These are phyloP conservation scores for Saturnia pavonia DNA, from an alignment of 2,888 invertebrate species.

Conservation along the genomic window DNA sequence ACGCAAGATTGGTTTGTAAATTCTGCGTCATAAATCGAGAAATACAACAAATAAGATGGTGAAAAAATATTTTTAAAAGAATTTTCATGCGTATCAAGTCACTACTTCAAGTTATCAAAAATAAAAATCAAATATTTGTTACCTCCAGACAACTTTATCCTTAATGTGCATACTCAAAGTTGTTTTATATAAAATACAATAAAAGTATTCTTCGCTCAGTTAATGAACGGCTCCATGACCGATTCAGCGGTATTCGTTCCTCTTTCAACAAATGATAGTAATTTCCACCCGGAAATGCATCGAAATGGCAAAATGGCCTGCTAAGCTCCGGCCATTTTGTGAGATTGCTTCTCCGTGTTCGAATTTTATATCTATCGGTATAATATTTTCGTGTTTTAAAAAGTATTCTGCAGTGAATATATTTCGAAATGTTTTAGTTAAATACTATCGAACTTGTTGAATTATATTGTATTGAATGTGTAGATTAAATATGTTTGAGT, in stretches of 20 bases:
- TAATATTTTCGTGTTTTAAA: conserved; percentile 41
- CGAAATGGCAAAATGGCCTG: conserved; percentile 75
- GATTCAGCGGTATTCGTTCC: conserved; percentile 61
- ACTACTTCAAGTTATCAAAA: no score
- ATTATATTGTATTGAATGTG: background rate
- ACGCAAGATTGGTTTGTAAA: background rate
- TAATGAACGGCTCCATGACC: conserved; percentile 52
- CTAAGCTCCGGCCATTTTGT: conserved; percentile 73
- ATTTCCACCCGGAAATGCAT: conserved; percentile 78
- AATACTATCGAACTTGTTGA: background rate
- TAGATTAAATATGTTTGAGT: background rate
- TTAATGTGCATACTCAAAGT: background rate
- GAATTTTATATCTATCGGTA: conserved; percentile 61
- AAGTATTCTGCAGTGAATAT: conserved; percentile 1
- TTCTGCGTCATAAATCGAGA: background rate
- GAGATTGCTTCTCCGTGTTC: conserved; percentile 67
- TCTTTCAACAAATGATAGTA: conserved; percentile 75
- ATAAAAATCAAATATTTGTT: background rate
- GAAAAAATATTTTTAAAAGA: no score
- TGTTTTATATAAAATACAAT: background rate
- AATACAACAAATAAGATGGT: no score
- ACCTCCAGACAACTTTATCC: background rate
- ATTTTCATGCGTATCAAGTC: no score
- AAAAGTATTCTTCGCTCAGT: conserved; percentile 28
- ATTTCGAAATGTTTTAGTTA: background rate